Base-by-base conservation (phyloP, 2,797 vertebrate genomes). In the Sarcoramphus papa region DNA sequence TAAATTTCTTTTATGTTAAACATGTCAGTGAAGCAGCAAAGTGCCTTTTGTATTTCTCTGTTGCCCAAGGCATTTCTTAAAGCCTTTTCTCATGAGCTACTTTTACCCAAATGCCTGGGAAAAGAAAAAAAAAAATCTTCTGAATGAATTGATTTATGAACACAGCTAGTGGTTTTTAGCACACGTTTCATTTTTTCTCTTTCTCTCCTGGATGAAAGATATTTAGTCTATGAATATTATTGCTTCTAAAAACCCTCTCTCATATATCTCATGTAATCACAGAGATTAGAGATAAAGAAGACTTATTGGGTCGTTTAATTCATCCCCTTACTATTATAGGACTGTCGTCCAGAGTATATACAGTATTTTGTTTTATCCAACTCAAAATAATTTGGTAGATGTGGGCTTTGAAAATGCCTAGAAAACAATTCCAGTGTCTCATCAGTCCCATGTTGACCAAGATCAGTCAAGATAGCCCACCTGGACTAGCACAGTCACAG, bases 1-100 rank as follows among this genome's bases (percentile, higher is more conserved):
- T 95, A 84, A 93, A 93, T 97, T 96, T 96, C 69, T 95, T 94
- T 84, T 77, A 70, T 92, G 87, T 88, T 95, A 93, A 97, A 87
- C 27, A 37, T 43, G 74, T 86, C 94, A 90, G 51, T 85, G 85
- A 92, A 94, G 85, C 73, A 96, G 70, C 17, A 95, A 96, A 97
- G 54, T 82, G 74, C 51, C 92, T 95, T 96, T 94, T 67, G 68
- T 91, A 88, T 93, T 94, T 95, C 82, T 90, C 37, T 33, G 62
- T 92, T 90, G 85, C 92, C 84, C 3, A 5, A 82, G 76, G 85
- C 85, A 79, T 86, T 94, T 81, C 85, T 90, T 86, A 93, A 85
- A 88, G 60, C 54, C 17, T 96, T 93, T 96, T 90, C 62, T 93
- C 85, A 73, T 79, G 48, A 95, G 82, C 59, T 85, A 24, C 72